phyloP scores from a whole-genome alignment of 2,797 vertebrate species.

The Chiloscyllium punctatum region DNA sequence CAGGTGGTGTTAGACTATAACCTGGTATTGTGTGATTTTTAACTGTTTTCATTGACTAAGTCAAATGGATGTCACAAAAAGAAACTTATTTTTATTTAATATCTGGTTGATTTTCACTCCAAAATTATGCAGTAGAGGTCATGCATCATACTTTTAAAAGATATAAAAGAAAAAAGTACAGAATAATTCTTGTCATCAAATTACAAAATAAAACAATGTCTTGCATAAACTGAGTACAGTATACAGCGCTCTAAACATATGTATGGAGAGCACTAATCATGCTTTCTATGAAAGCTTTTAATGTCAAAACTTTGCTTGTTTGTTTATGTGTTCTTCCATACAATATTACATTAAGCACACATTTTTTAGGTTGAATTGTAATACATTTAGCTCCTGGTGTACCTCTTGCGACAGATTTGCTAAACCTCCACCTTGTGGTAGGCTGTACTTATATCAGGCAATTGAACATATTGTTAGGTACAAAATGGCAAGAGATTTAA shows the following conservation, averaged over 20 bases:
- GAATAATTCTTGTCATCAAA: background rate
- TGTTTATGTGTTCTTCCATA: conserved; percentile 12
- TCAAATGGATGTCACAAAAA: background rate
- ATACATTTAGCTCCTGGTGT: background rate
- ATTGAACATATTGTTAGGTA: background rate
- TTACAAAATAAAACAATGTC: background rate
- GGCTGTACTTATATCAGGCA: background rate
- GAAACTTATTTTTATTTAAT: background rate
- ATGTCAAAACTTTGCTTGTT: background rate
- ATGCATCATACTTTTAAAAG: background rate
- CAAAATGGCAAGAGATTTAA: background rate
- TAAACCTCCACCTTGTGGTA: background rate
- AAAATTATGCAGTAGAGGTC: background rate
- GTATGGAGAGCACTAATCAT: background rate
- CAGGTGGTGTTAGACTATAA: too few relatives aligned
- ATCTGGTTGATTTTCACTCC: background rate
- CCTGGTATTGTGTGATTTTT: too few relatives aligned
- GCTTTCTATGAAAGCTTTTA: conserved; percentile 37
- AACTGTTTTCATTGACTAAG: background rate
- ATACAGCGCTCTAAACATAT: background rate
- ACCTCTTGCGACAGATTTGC: conserved; percentile 31
- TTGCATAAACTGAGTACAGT: background rate
- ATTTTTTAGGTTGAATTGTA: conserved; percentile 1
- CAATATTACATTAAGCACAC: conserved; percentile 18
- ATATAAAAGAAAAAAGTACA: background rate